Evolutionary conservation across 2,113 vertebrate genomes (phyloP).

Genomic region (Catharus bicknelli): DNA sequence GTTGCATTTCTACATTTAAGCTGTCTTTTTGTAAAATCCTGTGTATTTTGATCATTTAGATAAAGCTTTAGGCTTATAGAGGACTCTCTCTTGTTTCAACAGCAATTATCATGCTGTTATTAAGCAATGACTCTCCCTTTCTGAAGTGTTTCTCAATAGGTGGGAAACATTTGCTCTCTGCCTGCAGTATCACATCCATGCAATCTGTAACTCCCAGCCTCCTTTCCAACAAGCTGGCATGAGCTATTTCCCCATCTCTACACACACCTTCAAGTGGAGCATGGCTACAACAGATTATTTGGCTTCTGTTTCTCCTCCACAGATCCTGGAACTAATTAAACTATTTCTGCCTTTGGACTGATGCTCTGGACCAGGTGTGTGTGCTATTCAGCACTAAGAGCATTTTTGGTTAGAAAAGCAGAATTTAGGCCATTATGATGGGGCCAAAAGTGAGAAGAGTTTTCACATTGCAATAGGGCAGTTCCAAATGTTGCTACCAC

Average conservation of each 20-base stretch:
- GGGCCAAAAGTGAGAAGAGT: background rate
- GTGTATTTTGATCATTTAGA: background rate
- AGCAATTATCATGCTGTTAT: background rate
- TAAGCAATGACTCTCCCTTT: background rate
- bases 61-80: background rate
- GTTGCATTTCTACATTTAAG: background rate
- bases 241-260: background rate
- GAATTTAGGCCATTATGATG: accelerated
- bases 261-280: background rate
- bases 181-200: background rate
- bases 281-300: background rate
- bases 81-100: background rate
- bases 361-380: background rate
- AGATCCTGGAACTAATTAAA: background rate
- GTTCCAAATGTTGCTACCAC: background rate
- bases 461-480: background rate
- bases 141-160: background rate
- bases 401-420: background rate
- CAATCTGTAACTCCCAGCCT: background rate
- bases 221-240: background rate
- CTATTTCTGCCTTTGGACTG: background rate
- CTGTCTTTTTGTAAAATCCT: background rate
- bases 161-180: slow-evolving; percentile 9
- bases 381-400: background rate
- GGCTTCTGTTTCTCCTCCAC: background rate